phyloP scores from a whole-genome alignment of 2,888 invertebrate species.

The Amitus sp. region DNA sequence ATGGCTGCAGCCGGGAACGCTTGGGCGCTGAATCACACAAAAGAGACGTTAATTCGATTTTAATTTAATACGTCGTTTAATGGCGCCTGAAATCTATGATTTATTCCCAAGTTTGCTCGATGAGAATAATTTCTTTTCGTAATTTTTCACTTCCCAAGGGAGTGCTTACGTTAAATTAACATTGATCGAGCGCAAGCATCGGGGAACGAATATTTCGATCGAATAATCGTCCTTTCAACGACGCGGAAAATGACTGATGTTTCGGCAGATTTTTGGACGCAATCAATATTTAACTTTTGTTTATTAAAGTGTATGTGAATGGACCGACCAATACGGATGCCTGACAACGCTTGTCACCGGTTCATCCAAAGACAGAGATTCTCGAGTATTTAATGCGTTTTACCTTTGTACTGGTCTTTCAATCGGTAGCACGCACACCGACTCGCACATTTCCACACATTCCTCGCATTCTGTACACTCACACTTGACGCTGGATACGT shows the following conservation, averaged over 20 bases:
- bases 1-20: conserved; percentile 40
- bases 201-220: no score
- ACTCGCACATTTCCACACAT: conserved; percentile 29
- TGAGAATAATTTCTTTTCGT: neutral
- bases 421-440: conserved; percentile 31
- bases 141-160: neutral
- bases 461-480: conserved; percentile 8
- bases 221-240: no score
- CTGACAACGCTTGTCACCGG: conserved; percentile 19
- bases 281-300: conserved; percentile 50
- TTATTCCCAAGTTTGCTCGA: conserved; percentile 35
- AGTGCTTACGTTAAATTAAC: neutral
- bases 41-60: conserved; percentile 59
- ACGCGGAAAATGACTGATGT: no score
- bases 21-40: conserved; percentile 50
- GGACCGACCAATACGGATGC: conserved; percentile 34
- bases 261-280: conserved; percentile 54
- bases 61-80: conserved; percentile 52
- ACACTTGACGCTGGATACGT: conserved; percentile 21
- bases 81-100: conserved; percentile 41
- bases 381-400: conserved; percentile 61
- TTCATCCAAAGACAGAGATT: conserved; percentile 39
- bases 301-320: conserved; percentile 13
- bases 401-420: conserved; percentile 53
- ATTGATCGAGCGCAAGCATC: neutral